Evolutionary conservation across 1,140 invertebrate genomes (phyloP).

Genomic region (Centruroides vittatus): DNA sequence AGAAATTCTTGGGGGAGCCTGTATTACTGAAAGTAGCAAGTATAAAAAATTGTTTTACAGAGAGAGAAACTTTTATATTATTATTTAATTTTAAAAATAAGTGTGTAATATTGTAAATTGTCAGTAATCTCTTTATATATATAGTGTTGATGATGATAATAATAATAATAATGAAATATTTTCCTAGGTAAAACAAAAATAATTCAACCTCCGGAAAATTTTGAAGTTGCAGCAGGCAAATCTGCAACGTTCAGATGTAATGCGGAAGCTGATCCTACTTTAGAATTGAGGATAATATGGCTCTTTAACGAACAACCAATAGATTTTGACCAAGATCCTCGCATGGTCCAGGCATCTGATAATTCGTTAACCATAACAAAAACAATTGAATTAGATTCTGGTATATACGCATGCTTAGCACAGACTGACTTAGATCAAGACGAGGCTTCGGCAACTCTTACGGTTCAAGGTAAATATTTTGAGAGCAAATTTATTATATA

Average conservation of each 20-base stretch:
- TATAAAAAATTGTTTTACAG: too few species aligned
- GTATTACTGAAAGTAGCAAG: too few species aligned
- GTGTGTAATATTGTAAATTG: background rate
- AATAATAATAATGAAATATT: too few species aligned
- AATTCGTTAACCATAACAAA: conserved; percentile 87
- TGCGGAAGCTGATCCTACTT: conserved; percentile 64
- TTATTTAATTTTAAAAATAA: background rate
- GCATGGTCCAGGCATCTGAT: conserved; percentile 41
- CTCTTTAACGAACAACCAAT: conserved; percentile 15
- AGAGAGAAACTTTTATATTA: background rate
- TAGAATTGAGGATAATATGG: conserved; percentile 52
- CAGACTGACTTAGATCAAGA: conserved; percentile 73
- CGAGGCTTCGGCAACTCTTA: conserved; percentile 67
- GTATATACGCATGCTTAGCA: conserved; percentile 87
- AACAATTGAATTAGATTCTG: conserved; percentile 86
- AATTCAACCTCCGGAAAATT: conserved; percentile 69
- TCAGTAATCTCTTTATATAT: background rate
- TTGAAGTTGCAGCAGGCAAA: conserved; percentile 72
- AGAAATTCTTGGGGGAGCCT: too few species aligned
- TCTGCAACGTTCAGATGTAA: conserved; percentile 87
- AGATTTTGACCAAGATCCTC: conserved; percentile 14
- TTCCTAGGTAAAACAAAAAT: conserved; percentile 51
- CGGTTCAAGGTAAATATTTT: conserved; percentile 48
- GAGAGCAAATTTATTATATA: too few species aligned
- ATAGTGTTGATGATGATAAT: background rate